Base-by-base conservation (phyloP, 2,888 invertebrate species). In the Polyploca ridens region DNA sequence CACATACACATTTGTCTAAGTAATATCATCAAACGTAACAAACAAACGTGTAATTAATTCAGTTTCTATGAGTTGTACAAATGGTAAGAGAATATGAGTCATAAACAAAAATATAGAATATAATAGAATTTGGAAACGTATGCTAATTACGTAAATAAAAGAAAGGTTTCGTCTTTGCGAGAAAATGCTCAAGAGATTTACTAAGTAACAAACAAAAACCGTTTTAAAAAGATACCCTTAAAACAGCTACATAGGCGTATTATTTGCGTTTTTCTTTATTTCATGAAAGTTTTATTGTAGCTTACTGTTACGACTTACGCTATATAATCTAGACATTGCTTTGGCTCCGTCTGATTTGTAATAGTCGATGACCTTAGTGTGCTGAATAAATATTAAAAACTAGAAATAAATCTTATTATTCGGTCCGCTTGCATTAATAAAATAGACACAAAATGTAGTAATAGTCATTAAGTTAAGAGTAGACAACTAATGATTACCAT, bases 1-100 rank as follows among this genome's bases (percentile, higher is more conserved):
- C 88, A 82, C 89, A 75, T 77, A 69, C 66, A 72, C 75, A 78
- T 79, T 74, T 75, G 74, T 77, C 74, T 75, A 76, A 79, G 75
- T 74, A 79, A 76, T 76, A 79, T 79, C 73, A 77, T 70, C 67
- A 64, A 65, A 65, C 65, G 71, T 70, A 71, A 76, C 69, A 73
- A 69, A 77, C 74, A 69, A 75, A 67, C 74, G 73, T 69, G 65
- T 62, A 67, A 74, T 73, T 68, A 67, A 71, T 70, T 66, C 58
- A 61, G 67, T 75, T 74, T 74, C 66, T 75, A 70, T 59, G 19
- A 64, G 41, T 63, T 62, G 33, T 54, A 70, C 66, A 11, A 41
- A 41, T 41, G 70, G 67, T 69, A 63, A 64, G 49, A 5, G 14
- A 10, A 69, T 62, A 64, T 61, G 44, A 63, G 63, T 54, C 16